Conservation (phyloP, 2,113 vertebrate genomes). For the Crotalus helleri region DNA sequence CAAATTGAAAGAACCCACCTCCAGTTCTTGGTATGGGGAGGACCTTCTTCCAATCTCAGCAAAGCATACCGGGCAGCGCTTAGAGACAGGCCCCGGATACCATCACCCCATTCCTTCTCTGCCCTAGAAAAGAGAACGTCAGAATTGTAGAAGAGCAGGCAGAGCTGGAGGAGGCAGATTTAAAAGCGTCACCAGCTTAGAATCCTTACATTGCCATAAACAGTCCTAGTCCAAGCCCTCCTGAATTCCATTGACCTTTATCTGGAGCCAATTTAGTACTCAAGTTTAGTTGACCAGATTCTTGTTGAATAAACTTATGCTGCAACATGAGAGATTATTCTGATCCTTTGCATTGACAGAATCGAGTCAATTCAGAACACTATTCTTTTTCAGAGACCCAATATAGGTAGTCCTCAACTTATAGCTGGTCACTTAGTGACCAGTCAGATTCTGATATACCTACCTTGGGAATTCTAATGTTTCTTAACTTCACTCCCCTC, state of each 20-base stretch:
- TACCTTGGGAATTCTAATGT: background rate
- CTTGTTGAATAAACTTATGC: background rate
- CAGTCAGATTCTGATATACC: background rate
- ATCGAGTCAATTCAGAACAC: too few relatives aligned
- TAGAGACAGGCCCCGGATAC: constrained; percentile 94
- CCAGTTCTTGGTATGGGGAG: constrained; percentile 99
- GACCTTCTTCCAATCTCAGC: constrained; percentile 89
- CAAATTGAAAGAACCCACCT: constrained; percentile 69
- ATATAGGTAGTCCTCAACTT: background rate
- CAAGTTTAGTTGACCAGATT: background rate
- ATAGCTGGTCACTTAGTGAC: background rate
- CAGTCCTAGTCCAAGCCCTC: background rate
- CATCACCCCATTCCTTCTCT: constrained; percentile 98
- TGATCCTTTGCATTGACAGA: background rate
- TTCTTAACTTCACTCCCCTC: background rate
- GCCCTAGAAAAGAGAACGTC: constrained; percentile 67
- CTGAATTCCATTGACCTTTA: background rate
- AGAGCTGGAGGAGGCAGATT: background rate
- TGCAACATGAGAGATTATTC: background rate
- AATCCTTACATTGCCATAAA: background rate
- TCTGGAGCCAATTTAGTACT: background rate
- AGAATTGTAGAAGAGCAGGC: background rate
- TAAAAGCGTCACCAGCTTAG: background rate
- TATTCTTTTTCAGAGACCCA: background rate
- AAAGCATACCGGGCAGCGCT: constrained; percentile 91